These are phyloP conservation scores for Peromyscus attwateri DNA, from an alignment of 2,797 vertebrate species.

Conservation along the genomic window DNA sequence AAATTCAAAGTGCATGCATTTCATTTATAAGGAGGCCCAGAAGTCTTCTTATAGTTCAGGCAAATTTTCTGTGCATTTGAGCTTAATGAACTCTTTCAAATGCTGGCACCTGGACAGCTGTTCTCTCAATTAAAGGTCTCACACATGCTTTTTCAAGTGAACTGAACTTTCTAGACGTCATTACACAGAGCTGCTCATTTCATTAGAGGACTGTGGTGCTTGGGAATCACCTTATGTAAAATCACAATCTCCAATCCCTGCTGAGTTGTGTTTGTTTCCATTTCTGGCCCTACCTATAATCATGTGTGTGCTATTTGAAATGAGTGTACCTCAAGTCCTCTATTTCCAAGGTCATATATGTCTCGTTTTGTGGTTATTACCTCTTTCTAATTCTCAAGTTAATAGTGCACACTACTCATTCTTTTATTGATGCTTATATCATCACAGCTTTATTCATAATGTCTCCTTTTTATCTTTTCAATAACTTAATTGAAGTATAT, in stretches of 20 bases:
- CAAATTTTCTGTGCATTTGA: constrained; percentile 67
- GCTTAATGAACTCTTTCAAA: constrained; percentile 67
- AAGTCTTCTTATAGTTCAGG: constrained; percentile 62
- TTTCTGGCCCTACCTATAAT: background rate
- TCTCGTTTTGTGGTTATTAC: background rate
- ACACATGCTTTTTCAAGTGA: constrained; percentile 35
- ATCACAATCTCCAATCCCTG: background rate
- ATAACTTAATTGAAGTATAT: background rate
- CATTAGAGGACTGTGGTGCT: background rate
- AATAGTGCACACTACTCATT: background rate
- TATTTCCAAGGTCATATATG: background rate
- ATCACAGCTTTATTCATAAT: background rate
- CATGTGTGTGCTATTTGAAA: background rate
- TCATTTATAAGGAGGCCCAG: constrained; percentile 42
- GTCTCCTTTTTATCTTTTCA: background rate
- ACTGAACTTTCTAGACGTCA: background rate
- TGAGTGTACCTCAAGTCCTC: background rate
- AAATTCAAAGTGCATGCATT: background rate
- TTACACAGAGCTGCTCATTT: background rate
- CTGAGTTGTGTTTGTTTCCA: background rate
- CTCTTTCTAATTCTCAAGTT: background rate
- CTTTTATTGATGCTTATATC: background rate
- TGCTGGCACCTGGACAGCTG: constrained; percentile 50
- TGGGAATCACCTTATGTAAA: background rate
- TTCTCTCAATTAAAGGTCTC: constrained; percentile 37